Base-by-base conservation (phyloP, 2,797 vertebrate genomes). In the Miichthys miiuy region DNA sequence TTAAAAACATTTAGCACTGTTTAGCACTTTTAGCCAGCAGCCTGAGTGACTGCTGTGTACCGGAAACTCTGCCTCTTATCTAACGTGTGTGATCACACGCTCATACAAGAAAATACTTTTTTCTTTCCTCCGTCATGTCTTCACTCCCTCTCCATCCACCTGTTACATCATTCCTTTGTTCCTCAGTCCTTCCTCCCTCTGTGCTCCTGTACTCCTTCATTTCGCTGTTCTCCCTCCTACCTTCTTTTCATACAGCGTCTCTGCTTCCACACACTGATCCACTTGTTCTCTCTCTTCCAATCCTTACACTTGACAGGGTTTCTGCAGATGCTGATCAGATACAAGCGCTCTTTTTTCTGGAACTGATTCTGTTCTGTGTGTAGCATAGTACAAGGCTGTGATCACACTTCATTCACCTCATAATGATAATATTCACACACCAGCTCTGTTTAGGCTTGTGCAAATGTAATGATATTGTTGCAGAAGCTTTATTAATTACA, bases 91-190 rank as follows among this genome's bases (percentile, higher is more conserved):
- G 62, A 48, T 51, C 7, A 42, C 17, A 10, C 4, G 30, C 25
- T 67, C 38, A 8, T 12, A 17, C 20, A 20, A 58, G 25, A 51
- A 23, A 54, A 27, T 25, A 46, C 38, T 58, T 25, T 8, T 50
- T 9, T 62, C 38, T 30, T 27, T 25, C 38, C 21, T 57, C 27
- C 12, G 57, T 17, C 42, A 68, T 48, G 44, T 62, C 51, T 76
- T 67, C 34, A 27, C 56, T 61, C 17, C 55, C 56, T 48, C 38
- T 81, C 50, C 16, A 56, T 72, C 70, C 23, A 68, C 23, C 42
- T 44, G 50, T 63, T 63, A 57, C 56, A 62, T 50, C 41, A 81
- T 25, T 20, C 78, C 50, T 76, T 76, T 81, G 62, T 62, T 81
- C 52, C 47, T 52, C 30, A 25, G 48, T 23, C 27, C 30, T 30